phyloP scores from a whole-genome alignment of 2,888 invertebrate species.

The Drosophila greeni region DNA sequence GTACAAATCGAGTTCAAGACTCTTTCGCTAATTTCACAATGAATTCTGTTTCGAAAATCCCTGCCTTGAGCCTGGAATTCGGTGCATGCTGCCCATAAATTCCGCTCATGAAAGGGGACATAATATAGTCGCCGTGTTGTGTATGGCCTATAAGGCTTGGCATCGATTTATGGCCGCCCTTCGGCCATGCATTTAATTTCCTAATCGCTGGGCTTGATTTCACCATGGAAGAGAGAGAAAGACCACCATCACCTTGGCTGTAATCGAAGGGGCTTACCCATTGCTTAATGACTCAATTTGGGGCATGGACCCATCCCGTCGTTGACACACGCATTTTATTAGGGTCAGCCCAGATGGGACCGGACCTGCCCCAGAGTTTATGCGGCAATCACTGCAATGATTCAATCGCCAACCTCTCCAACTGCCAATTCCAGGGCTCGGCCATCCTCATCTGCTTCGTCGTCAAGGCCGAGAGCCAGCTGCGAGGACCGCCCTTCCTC shows the following conservation, averaged over 20 bases:
- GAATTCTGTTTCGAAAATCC: constrained; percentile 47
- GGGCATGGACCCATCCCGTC: constrained; percentile 14
- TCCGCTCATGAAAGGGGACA: constrained; percentile 20
- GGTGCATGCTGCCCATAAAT: constrained; percentile 22
- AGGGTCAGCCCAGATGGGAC: constrained; percentile 25
- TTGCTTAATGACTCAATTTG: constrained; percentile 26
- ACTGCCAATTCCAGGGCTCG: constrained; percentile 72
- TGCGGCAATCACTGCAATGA: constrained; percentile 17
- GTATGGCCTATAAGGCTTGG: constrained; percentile 25
- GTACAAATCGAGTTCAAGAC: constrained; percentile 28
- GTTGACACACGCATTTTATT: constrained; percentile 34
- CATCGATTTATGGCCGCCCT: constrained; percentile 47
- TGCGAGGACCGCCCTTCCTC: constrained; percentile 66
- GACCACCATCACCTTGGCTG: not conserved
- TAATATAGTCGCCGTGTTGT: not conserved
- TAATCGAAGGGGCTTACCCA: constrained; percentile 15
- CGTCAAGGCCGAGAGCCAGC: constrained; percentile 77
- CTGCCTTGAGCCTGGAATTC: constrained; percentile 12
- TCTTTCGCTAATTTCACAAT: constrained; percentile 51
- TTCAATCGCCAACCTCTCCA: constrained; percentile 15
- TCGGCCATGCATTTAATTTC: constrained; percentile 37
- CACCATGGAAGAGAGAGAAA: not conserved
- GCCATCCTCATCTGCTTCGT: constrained; percentile 78
- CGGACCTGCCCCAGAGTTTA: constrained; percentile 2
- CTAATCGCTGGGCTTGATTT: constrained; percentile 29